Conservation (phyloP, 2,888 invertebrate genomes). For the Drosophila kanekoi region DNA sequence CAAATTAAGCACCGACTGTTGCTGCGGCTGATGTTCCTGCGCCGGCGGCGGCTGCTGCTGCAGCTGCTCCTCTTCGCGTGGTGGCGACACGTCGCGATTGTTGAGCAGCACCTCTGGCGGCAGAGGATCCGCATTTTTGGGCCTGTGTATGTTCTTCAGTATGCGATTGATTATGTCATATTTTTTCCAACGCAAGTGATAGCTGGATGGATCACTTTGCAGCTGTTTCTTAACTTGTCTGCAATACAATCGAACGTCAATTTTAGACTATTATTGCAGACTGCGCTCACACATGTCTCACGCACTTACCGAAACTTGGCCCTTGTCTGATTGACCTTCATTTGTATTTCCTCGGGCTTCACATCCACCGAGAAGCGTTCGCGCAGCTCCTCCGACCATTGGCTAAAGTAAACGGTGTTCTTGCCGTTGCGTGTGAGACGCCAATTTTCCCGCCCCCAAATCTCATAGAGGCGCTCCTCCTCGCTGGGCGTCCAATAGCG, state of each 20-base stretch:
- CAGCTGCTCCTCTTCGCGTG: conserved; percentile 59
- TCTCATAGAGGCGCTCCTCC: conserved; percentile 80
- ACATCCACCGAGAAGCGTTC: conserved; percentile 78
- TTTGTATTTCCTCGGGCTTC: conserved; percentile 81
- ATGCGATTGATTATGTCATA: conserved; percentile 77
- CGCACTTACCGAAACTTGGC: conserved; percentile 78
- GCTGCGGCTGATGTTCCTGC: conserved; percentile 30
- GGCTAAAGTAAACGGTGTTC: conserved; percentile 78
- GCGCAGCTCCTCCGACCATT: conserved; percentile 78
- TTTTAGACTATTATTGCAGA: neutral
- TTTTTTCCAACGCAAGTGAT: conserved; percentile 76
- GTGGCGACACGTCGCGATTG: conserved; percentile 80
- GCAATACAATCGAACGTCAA: neutral
- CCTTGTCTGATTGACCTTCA: conserved; percentile 82
- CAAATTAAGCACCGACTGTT: conserved; percentile 37
- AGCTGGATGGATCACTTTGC: conserved; percentile 61
- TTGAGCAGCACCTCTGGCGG: conserved; percentile 77
- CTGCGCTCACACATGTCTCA: too few species aligned
- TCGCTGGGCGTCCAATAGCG: conserved; percentile 82
- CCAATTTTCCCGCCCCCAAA: conserved; percentile 83
- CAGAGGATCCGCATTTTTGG: conserved; percentile 81
- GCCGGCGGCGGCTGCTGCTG: conserved; percentile 21
- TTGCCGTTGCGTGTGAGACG: conserved; percentile 80
- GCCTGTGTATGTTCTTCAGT: conserved; percentile 78
- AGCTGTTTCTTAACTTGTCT: conserved; percentile 61